A percentile compares a stretch with the other conserved stretches of the same genome.
These are phyloP conservation scores for Colossoma macropomum DNA, from an alignment of 2,113 vertebrate species.

Conservation along the genomic window DNA sequence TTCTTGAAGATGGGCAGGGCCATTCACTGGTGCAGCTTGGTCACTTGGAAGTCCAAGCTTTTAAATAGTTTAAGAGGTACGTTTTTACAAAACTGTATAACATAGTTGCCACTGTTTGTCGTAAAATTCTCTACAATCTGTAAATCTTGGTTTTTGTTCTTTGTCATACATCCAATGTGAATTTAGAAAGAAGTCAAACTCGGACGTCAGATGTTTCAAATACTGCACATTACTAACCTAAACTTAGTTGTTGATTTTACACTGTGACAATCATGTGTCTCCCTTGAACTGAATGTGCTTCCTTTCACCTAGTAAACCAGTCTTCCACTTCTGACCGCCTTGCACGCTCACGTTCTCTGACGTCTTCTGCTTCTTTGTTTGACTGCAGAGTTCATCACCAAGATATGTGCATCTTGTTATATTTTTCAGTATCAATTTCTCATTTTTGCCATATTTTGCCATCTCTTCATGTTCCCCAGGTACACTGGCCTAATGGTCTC, in stretches of 20 bases:
- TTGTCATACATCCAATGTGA: conserved; percentile 15
- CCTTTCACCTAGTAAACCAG: conserved; percentile 43
- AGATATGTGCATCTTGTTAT: not conserved
- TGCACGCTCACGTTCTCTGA: conserved; percentile 8
- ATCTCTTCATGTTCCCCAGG: not conserved
- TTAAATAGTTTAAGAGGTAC: conserved; percentile 2
- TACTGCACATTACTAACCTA: conserved; percentile 22
- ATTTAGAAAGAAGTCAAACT: conserved; percentile 5
- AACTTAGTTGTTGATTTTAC: conserved; percentile 37
- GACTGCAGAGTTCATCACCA: conserved; percentile 3
- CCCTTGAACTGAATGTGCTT: conserved; percentile 45
- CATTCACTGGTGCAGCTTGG: not conserved
- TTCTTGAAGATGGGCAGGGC: not conserved
- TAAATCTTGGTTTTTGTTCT: conserved; percentile 34
- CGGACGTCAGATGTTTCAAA: conserved; percentile 10
- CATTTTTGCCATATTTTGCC: not conserved
- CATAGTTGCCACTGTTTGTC: not conserved
- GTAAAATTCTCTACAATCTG: conserved; percentile 39
- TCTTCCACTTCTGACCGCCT: conserved; percentile 45
- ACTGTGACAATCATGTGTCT: conserved; percentile 44
- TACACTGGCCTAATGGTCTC: not conserved
- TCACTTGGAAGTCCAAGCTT: conserved; percentile 1
- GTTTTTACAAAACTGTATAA: conserved; percentile 28
- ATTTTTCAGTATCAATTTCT: not conserved
- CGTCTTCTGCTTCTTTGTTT: not conserved